Evolutionary conservation across 2,888 invertebrate genomes (phyloP).

Genomic region (Acanthosepion esculentum): DNA sequence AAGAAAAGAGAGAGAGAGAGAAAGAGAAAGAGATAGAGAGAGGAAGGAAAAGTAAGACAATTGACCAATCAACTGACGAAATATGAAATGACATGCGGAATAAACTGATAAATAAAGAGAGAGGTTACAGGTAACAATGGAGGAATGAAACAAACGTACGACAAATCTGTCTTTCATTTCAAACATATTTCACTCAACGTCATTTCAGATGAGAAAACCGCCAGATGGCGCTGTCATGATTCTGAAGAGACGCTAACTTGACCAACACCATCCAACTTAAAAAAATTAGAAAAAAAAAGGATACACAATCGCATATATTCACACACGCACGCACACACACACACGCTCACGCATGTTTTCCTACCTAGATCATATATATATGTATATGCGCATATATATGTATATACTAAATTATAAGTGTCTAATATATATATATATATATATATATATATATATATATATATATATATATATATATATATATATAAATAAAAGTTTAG

Average conservation of each 20-base stretch:
- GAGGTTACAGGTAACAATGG: neutral
- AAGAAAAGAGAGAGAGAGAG: too few relatives aligned
- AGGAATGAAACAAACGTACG: neutral
- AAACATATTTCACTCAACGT: neutral
- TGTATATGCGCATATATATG: neutral
- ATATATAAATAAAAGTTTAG: too few relatives aligned
- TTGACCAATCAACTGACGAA: neutral
- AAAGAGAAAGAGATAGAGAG: neutral
- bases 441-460: neutral
- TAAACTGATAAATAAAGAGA: neutral
- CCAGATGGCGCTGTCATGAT: neutral
- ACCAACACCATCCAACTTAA: neutral
- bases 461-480: neutral
- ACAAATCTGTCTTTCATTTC: too few relatives aligned
- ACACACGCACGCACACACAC: neutral
- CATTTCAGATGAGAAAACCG: neutral
- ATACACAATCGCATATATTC: constrained; percentile 23
- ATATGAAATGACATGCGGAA: neutral
- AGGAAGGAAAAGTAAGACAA: neutral
- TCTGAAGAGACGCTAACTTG: neutral
- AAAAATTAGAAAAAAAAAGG: neutral
- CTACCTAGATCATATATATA: constrained; percentile 3
- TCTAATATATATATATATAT: constrained; percentile 25
- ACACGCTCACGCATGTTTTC: constrained; percentile 5
- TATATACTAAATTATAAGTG: neutral